phyloP scores from a whole-genome alignment of 2,888 invertebrate species.

The Muschampia plurimacula region DNA sequence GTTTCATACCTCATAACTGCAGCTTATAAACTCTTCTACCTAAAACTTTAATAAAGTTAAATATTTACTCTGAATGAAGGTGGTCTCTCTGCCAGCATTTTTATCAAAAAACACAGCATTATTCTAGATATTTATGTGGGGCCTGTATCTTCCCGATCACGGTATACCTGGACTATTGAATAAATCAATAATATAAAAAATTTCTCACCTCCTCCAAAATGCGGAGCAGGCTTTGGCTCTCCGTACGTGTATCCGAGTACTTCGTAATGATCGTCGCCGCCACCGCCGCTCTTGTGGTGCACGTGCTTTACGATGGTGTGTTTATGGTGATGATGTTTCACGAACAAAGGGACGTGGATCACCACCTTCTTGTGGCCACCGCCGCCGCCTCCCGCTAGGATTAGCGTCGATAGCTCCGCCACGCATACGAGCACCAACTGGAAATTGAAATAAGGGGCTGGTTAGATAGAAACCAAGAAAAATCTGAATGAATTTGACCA shows the following conservation, averaged over 20 bases:
- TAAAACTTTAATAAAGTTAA: too few relatives aligned
- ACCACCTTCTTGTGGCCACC: constrained; percentile 89
- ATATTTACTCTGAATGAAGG: too few relatives aligned
- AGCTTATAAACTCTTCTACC: too few relatives aligned
- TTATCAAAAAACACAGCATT: too few relatives aligned
- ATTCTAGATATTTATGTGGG: too few relatives aligned
- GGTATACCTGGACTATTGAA: too few relatives aligned
- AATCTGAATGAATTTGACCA: too few relatives aligned
- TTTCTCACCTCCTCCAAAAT: constrained; percentile 70
- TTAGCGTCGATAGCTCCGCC: constrained; percentile 66
- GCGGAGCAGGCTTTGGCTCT: constrained; percentile 84
- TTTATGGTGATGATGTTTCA: constrained; percentile 91
- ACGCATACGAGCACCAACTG: constrained; percentile 73
- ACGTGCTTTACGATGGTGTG: constrained; percentile 92
- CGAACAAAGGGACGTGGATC: constrained; percentile 92
- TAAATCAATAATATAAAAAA: too few relatives aligned
- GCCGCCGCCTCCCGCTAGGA: constrained; percentile 77
- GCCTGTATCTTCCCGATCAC: too few relatives aligned
- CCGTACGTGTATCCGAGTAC: constrained; percentile 89
- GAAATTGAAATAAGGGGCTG: not conserved
- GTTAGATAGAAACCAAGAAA: not conserved
- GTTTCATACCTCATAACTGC: too few relatives aligned
- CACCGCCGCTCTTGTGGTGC: constrained; percentile 86
- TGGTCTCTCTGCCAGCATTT: too few relatives aligned
- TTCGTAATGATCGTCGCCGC: constrained; percentile 87